These are phyloP conservation scores for Ophthalmolycus amberensis DNA, from an alignment of 2,113 vertebrate genomes.

Conservation along the genomic window DNA sequence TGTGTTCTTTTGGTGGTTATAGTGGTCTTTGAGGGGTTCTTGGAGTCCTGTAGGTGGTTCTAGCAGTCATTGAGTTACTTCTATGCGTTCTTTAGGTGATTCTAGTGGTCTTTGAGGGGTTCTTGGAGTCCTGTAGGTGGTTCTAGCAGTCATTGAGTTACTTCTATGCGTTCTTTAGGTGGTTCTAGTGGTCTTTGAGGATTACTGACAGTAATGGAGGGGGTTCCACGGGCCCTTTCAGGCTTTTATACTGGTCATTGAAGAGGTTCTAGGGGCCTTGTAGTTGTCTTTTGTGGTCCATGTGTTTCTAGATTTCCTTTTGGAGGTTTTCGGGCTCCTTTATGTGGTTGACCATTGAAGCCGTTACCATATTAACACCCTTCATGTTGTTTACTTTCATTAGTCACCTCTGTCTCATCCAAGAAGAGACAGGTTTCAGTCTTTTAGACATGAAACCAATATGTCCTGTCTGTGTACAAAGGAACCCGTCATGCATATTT, in stretches of 20 bases:
- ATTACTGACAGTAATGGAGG: not conserved
- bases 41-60: not conserved
- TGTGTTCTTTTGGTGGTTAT: not conserved
- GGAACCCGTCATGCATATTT: constrained; percentile 67
- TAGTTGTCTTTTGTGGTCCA: too few relatives aligned
- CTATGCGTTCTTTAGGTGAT: not conserved
- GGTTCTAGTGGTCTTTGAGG: not conserved
- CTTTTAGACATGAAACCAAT: not conserved
- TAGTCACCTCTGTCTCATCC: not conserved
- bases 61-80: not conserved
- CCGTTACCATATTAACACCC: not conserved
- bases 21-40: not conserved
- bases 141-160: not conserved
- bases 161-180: not conserved
- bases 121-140: not conserved
- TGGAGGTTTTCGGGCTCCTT: not conserved
- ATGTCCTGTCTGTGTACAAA: not conserved
- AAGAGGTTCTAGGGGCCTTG: not conserved
- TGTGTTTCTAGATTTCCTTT: not conserved
- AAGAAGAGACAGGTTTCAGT: not conserved
- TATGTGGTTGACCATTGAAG: not conserved
- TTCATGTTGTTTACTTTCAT: not conserved
- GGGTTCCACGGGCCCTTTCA: not conserved
- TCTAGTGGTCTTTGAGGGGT: not conserved
- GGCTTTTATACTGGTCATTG: not conserved